phyloP scores from a whole-genome alignment of 2,797 vertebrate species.

The Sebastes paucispinis region DNA sequence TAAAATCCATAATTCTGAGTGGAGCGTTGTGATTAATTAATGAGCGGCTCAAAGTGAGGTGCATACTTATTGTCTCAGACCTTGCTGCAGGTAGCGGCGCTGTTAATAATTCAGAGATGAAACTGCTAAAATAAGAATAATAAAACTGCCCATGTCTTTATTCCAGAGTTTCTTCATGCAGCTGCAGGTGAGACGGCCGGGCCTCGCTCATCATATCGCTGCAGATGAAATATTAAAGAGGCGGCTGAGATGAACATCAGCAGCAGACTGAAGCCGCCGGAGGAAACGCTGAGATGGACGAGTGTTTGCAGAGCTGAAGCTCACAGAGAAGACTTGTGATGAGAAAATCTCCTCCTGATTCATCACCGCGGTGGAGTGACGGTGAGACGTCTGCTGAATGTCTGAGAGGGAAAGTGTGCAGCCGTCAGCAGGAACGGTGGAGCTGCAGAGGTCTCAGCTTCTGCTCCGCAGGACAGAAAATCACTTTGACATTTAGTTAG shows the following conservation, averaged over 20 bases:
- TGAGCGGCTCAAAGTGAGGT: slow-evolving; percentile 40
- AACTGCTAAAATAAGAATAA: slow-evolving; percentile 56
- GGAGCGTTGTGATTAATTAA: slow-evolving; percentile 54
- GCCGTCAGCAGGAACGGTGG: neutral
- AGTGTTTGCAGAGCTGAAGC: slow-evolving; percentile 27
- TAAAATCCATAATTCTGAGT: slow-evolving; percentile 52
- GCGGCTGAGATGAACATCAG: slow-evolving; percentile 34
- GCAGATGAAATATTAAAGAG: slow-evolving; percentile 67
- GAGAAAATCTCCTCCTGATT: neutral
- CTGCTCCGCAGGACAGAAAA: too few relatives aligned
- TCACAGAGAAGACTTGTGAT: neutral
- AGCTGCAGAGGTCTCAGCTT: neutral
- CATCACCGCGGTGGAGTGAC: neutral
- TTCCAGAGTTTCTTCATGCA: slow-evolving; percentile 28
- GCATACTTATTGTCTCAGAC: slow-evolving; percentile 37
- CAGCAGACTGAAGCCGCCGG: slow-evolving; percentile 21
- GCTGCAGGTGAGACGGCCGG: slow-evolving; percentile 48
- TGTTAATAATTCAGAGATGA: slow-evolving; percentile 67
- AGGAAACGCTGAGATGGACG: slow-evolving; percentile 34
- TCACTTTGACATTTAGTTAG: neutral
- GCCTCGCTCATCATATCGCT: slow-evolving; percentile 46
- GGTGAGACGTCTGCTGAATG: neutral
- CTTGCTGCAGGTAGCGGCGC: slow-evolving; percentile 43
- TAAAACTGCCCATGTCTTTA: slow-evolving; percentile 50
- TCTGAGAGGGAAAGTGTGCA: neutral